Evolutionary conservation across 2,113 vertebrate species (phyloP), one percentile per base, ranked within the genome.

Genomic region (Philantomba maxwellii): DNA sequence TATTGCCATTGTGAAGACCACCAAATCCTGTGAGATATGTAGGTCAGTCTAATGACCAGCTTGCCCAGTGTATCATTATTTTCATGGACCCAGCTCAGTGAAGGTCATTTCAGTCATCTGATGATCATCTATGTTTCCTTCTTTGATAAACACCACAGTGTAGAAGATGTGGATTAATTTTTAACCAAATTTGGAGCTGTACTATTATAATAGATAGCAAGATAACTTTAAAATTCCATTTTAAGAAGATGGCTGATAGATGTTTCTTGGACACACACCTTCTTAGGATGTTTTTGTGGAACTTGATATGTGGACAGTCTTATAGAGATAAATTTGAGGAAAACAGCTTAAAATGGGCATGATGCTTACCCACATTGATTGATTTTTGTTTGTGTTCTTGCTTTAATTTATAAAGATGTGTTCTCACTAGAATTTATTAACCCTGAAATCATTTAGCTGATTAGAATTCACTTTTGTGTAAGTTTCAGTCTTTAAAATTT

Each of bases 391-490:
- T 75, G 17, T 91, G 25, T 2, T 77, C 11, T 88, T 88, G 90
- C 45, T 80, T 95, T 3, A 7, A 33, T 88, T 88, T 89, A 87
- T 7, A 95, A 53, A 78, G 5, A 0, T 23, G 15, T 0, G 21
- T 21, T 89, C 55, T 91, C 75, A 28, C 21, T 91, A 70, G 86
- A 60, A 28, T n/a, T 90, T 70, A 93, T 39, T 77, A 92, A 14
- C 9, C 7, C 43, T 47, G 19, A 88, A 64, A 47, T 70, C n/a
- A 66, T 30, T 62, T 28, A 93, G 91, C 14, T 70, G 21, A 85
- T 81, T 89, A 93, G 58, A 70, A 89, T 55, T 89, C 55, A 89
- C 16, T 51, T 94, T 93, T 91, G 13, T 91, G 66, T 91, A 89
- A 30, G 58, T 91, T 93, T 75, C 2, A 3, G 2, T 70, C 11